These are phyloP conservation scores for Tanytarsus gracilentus DNA, from an alignment of 2,888 invertebrate genomes.

Conservation along the genomic window DNA sequence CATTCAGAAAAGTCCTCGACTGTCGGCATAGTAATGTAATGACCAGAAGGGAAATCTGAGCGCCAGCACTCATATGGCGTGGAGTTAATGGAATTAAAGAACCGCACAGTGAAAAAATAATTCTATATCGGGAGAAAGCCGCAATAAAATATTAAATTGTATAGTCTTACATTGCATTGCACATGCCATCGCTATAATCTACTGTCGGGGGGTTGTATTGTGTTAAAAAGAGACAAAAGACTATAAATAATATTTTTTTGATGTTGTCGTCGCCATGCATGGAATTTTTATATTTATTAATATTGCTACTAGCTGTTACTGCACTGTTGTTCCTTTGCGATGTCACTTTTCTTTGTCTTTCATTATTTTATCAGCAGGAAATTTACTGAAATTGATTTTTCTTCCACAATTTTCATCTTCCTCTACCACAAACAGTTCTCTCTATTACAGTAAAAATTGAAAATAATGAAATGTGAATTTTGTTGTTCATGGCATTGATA, in stretches of 20 bases:
- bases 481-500: too few species aligned
- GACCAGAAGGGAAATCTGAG: too few species aligned
- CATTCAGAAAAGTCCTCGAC: too few species aligned
- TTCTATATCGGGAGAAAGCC: background rate
- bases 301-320: background rate
- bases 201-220: too few species aligned
- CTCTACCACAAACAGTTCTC: too few species aligned
- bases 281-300: background rate
- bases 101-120: background rate
- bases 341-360: background rate
- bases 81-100: background rate
- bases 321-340: background rate
- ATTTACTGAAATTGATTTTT: constrained; percentile 28
- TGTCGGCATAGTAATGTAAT: too few species aligned
- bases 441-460: too few species aligned
- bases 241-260: background rate
- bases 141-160: constrained; percentile 13
- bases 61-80: background rate
- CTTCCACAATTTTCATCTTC: too few species aligned
- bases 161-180: background rate
- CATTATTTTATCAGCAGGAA: constrained; percentile 29
- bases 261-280: too few species aligned
- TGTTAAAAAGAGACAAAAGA: too few species aligned
- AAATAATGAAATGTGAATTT: too few species aligned
- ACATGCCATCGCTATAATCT: background rate